These are phyloP conservation scores for Drosophila gaucha DNA, from an alignment of 2,888 invertebrate species.

Conservation along the genomic window DNA sequence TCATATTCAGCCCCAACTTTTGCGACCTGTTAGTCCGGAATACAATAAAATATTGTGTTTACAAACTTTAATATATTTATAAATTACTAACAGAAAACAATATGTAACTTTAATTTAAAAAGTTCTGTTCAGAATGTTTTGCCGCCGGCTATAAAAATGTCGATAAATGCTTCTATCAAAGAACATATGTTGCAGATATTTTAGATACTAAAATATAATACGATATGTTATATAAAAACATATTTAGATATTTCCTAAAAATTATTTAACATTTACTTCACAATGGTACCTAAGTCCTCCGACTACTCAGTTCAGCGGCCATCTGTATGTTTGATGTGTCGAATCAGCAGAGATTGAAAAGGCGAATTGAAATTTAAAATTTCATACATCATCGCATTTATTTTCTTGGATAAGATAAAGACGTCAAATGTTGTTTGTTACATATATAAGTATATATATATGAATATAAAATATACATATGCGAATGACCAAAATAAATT, in stretches of 20 bases:
- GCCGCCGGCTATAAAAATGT: constrained; percentile 28
- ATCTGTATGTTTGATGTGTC: constrained; percentile 46
- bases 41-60: too few relatives aligned
- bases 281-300: neutral
- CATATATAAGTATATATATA: constrained; percentile 10
- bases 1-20: too few relatives aligned
- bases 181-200: too few relatives aligned
- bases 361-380: constrained; percentile 61
- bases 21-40: too few relatives aligned
- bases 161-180: too few relatives aligned
- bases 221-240: neutral
- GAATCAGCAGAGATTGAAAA: constrained; percentile 25
- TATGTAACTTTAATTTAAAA: too few relatives aligned
- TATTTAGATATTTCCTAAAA: neutral
- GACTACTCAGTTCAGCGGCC: constrained; percentile 20
- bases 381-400: constrained; percentile 84
- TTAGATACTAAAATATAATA: too few relatives aligned
- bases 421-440: constrained; percentile 60
- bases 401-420: constrained; percentile 82
- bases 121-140: neutral
- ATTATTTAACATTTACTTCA: neutral
- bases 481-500: too few relatives aligned
- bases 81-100: too few relatives aligned
- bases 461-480: constrained; percentile 10
- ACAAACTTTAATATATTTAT: too few relatives aligned